Base-by-base conservation (phyloP, 2,888 invertebrate genomes). In the Melinaea menophilus region DNA sequence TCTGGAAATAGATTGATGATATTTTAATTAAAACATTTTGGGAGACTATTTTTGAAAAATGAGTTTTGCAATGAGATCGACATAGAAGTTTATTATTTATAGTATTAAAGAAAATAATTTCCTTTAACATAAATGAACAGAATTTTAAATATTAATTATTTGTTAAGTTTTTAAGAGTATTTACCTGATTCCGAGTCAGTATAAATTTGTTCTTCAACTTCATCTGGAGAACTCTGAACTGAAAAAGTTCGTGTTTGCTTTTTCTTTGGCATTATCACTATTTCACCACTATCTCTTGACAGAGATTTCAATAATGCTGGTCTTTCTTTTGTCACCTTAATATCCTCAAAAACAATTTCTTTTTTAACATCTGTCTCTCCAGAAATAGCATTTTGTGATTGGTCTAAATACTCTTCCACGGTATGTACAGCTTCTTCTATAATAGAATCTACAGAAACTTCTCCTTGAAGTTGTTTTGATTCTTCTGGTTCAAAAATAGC, bases 101-200 rank as follows among this genome's bases (percentile, higher is more conserved):
- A 22, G 22, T 22, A 22, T 22, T 22, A 22, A 22, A 22, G 22
- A 22, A 5, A 51, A 4, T 22, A 51, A 3, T 51, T 13, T 22
- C 31, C 22, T 5, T 51, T 4, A 51, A 4, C 11, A 41, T 41
- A 9, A 2, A 41, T 41, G 41, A 11, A 41, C 7, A 41, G 3
- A 2, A 41, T 41, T 41, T 2, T 9, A 9, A 41, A 41, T 9
- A 9, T 41, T 41, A 41, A 41, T 9, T 41, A 41, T 9, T 41
- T 22, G 22, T 22, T 22, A 22, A 22, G 22, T 22, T 22, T 22
- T 37, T 37, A 47, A 9, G 11, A 47, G 11, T 48, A n/a, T 55
- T 62, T 75, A 91, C 91, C 91, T 67, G 91, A 91, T 82, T 91
- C 91, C 3, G 91, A 91, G 73, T 91, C 91, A 46, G 91, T 90